These are phyloP conservation scores for Drosophila carrolli DNA, from an alignment of 1,140 invertebrate genomes.

Conservation along the genomic window DNA sequence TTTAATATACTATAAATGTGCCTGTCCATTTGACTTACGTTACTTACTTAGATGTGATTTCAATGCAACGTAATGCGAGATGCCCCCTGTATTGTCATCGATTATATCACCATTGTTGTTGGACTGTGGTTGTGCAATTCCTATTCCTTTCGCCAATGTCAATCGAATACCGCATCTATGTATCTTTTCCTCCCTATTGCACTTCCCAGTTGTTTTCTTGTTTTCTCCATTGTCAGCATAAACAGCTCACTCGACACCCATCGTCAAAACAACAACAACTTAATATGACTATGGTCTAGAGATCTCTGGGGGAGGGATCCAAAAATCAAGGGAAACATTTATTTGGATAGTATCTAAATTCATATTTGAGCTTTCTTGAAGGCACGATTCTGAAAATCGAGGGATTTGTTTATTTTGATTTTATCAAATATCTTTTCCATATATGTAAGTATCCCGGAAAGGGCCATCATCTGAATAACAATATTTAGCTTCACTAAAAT, in stretches of 20 bases:
- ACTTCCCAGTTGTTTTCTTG: constrained; percentile 10
- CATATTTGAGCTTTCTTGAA: too few relatives aligned
- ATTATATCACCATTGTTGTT: constrained; percentile 7
- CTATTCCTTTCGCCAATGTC: constrained; percentile 23
- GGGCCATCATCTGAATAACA: too few relatives aligned
- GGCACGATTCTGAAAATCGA: too few relatives aligned
- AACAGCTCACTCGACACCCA: constrained; percentile 4
- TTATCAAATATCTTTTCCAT: too few relatives aligned
- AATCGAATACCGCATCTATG: constrained; percentile 12
- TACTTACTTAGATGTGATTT: not conserved
- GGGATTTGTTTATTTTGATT: too few relatives aligned
- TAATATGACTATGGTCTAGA: not conserved
- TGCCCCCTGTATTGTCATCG: not conserved
- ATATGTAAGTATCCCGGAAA: too few relatives aligned
- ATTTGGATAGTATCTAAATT: too few relatives aligned
- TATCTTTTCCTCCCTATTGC: constrained; percentile 5
- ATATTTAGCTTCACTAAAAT: too few relatives aligned
- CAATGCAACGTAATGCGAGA: not conserved
- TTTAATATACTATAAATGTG: not conserved
- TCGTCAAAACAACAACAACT: constrained; percentile 13
- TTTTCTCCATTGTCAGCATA: constrained; percentile 30
- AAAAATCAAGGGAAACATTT: too few relatives aligned
- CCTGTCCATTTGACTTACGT: not conserved
- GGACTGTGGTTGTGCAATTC: constrained; percentile 23
- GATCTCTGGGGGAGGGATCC: not conserved